Conservation (phyloP, 2,888 invertebrate species). For the Microplitis manilae region DNA sequence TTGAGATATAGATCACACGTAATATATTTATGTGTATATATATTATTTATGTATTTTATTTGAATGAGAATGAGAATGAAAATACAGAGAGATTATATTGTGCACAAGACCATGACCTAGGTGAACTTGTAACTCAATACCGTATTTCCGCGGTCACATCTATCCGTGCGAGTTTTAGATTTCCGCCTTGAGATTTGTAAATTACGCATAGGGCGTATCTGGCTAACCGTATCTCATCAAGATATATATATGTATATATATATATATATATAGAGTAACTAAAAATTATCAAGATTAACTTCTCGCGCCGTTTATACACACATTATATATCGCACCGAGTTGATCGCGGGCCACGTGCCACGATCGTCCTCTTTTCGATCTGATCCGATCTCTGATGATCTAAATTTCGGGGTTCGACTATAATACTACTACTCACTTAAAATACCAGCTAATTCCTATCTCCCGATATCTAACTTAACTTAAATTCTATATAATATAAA, state of each 20-base stretch:
- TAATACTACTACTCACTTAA: not conserved
- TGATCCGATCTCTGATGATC: conserved; percentile 59
- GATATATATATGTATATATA: conserved; percentile 45
- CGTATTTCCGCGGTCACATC: conserved; percentile 54
- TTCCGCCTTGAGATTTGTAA: conserved; percentile 63
- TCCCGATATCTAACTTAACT: not conserved
- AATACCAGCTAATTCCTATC: conserved; percentile 9
- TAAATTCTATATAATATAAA: not conserved
- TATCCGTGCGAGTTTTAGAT: conserved; percentile 58
- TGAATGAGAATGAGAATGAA: conserved; percentile 1
- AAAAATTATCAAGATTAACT: conserved; percentile 66
- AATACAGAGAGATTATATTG: not conserved
- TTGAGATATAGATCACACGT: too few relatives aligned
- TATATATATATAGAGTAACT: conserved; percentile 49
- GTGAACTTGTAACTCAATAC: conserved; percentile 58
- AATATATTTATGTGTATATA: not conserved
- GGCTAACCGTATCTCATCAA: conserved; percentile 70
- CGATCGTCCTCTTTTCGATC: conserved; percentile 35
- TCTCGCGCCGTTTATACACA: conserved; percentile 46
- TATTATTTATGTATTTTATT: not conserved
- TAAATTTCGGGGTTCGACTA: conserved; percentile 58
- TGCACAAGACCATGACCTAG: conserved; percentile 57
- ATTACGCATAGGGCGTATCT: conserved; percentile 62
- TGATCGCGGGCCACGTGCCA: conserved; percentile 36
- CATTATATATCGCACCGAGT: conserved; percentile 31